phyloP scores from a whole-genome alignment of 23 tunicate species.

The Clavelina lepadiformis region DNA sequence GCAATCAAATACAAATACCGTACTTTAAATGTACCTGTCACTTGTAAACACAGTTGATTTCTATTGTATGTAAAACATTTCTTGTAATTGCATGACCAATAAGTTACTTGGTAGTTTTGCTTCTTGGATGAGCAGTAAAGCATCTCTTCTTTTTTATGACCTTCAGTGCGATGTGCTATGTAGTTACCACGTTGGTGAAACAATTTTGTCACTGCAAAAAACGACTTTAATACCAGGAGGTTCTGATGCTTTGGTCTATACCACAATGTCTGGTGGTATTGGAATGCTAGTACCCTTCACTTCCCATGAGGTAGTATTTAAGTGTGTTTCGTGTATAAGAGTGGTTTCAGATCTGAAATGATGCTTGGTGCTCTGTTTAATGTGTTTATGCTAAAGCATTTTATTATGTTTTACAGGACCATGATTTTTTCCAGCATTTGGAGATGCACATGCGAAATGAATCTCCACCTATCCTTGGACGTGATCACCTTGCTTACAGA shows the following conservation, averaged over 20 bases:
- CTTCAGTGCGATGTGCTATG: conserved; percentile 80
- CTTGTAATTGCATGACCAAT: no score
- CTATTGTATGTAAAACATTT: no score
- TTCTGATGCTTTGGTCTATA: conserved; percentile 84
- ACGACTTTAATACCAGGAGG: conserved; percentile 91
- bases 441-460: conserved; percentile 98
- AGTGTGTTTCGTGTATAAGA: not conserved
- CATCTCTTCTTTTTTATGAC: no score
- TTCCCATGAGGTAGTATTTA: conserved; percentile 66
- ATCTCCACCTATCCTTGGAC: conserved; percentile 71
- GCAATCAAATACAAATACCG: no score
- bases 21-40: no score
- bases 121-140: no score
- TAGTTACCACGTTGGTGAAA: conserved; percentile 81
- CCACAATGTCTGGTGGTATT: conserved; percentile 92
- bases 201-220: conserved; percentile 79
- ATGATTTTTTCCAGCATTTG: conserved; percentile 92
- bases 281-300: conserved; percentile 97
- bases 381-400: no score
- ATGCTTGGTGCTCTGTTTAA: not conserved
- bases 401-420: conserved; percentile 46
- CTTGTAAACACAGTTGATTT: no score
- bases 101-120: no score
- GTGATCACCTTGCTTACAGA: conserved; percentile 93
- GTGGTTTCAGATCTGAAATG: not conserved